These are phyloP conservation scores for Melanerpes aurifrons DNA, from an alignment of 2,113 vertebrate genomes.

Conservation along the genomic window DNA sequence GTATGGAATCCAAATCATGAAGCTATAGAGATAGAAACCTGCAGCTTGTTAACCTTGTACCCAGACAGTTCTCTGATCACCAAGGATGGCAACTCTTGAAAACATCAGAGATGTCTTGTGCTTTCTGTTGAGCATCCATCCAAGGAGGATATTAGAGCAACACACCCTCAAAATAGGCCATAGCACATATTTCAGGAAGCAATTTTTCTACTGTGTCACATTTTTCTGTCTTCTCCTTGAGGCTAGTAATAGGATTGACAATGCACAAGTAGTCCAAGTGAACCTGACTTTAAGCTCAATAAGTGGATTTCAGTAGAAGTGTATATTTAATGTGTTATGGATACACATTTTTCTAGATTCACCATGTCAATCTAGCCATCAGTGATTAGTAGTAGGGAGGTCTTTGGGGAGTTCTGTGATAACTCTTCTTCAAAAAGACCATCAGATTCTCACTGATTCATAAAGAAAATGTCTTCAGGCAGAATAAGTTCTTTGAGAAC, in stretches of 20 bases:
- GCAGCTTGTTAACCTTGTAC: background rate
- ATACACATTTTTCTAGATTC: constrained; percentile 51
- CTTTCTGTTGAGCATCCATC: background rate
- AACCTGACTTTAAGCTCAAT: constrained; percentile 43
- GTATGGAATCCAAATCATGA: accelerated
- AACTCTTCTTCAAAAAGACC: background rate
- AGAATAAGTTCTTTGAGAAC: background rate
- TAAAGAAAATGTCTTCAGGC: background rate
- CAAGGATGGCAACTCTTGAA: background rate
- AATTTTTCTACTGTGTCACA: background rate
- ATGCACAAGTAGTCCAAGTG: background rate
- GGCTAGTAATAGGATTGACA: background rate
- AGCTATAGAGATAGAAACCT: background rate
- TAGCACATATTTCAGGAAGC: background rate
- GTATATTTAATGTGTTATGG: background rate
- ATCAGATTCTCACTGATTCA: background rate
- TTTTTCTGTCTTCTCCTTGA: background rate
- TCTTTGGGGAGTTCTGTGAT: background rate
- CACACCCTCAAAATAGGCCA: accelerated
- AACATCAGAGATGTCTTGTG: accelerated
- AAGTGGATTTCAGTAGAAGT: constrained; percentile 17
- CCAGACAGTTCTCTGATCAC: background rate
- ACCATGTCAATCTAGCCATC: background rate
- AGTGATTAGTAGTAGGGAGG: constrained; percentile 15
- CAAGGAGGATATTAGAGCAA: background rate